Evolutionary conservation across 2,888 invertebrate species (phyloP).

Genomic region (Plagodis dolabraria): DNA sequence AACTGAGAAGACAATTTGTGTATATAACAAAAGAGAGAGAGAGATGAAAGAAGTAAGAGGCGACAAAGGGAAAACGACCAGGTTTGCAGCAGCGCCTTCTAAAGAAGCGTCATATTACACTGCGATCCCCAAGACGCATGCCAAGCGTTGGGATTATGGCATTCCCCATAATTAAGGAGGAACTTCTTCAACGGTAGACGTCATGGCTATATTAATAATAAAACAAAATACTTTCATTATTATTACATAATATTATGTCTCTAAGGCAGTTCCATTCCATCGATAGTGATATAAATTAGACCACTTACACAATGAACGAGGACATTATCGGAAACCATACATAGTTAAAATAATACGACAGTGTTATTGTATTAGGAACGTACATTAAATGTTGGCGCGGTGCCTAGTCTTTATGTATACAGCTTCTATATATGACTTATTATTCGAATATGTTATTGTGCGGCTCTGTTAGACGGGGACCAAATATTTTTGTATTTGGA

Average conservation of each 20-base stretch:
- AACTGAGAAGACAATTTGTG: no score
- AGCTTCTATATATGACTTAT: slow-evolving; percentile 2
- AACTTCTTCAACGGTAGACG: no score
- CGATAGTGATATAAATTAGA: slow-evolving; percentile 32
- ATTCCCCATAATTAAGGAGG: no score
- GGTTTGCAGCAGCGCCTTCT: no score
- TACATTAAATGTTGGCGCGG: slow-evolving; percentile 55
- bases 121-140: no score
- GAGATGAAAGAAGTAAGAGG: no score
- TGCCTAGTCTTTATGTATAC: slow-evolving; percentile 22
- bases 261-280: slow-evolving; percentile 21
- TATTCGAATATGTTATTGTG: not conserved
- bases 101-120: no score
- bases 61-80: no score
- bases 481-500: not conserved
- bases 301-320: slow-evolving; percentile 33
- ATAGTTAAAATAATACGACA: slow-evolving; percentile 59
- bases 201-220: no score
- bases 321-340: slow-evolving; percentile 44
- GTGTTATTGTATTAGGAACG: slow-evolving; percentile 61
- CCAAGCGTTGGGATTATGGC: no score
- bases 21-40: no score
- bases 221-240: no score
- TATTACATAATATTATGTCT: slow-evolving; percentile 8
- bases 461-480: not conserved